Evolutionary conservation across 2,113 vertebrate species (phyloP), one percentile per base, ranked within the genome.

Genomic region (Gasterosteus nipponicus): DNA sequence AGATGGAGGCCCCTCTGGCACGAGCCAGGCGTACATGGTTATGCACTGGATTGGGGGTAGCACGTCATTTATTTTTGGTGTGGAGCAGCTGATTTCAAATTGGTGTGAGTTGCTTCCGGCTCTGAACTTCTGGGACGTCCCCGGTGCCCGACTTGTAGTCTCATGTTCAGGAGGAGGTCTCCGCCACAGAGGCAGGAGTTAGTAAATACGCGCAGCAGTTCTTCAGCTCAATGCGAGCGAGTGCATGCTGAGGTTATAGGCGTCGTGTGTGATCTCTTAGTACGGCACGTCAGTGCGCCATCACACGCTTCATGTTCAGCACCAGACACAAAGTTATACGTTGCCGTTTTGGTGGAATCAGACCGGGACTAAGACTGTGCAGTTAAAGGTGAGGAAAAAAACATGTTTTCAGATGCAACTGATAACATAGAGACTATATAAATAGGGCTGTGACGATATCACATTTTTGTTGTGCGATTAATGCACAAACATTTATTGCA

Each of bases 361-460:
- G 47, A 72, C 2, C 64, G 4, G 57, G 65, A 67, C 78, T 69
- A 64, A 64, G 70, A 78, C 74, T 54, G 22, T 38, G 47, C 61
- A 76, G 53, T 41, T 67, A 60, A 67, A 72, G 49, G 10, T 8
- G 42, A 56, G 53, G 41, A 69, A 85, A 86, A 47, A 47, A 47
- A 47, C 35, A 38, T 5, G 5, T 1, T 87, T 80, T 31, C 12
- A 69, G 77, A 87, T 72, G 71, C n/a, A 15, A 3, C 29, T 1
- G 42, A 87, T 83, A 78, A 26, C 22, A 26, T 26, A 26, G 22
- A 26, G 22, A 26, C 22, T 26, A 26, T 26, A 26, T 1, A 26
- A 26, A 26, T 26, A 26, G 22, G 22, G 22, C 22, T 26, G 22
- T 26, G 22, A 26, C 22, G 1, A 26, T 26, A 26, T 26, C 22